phyloP scores from a whole-genome alignment of 2,113 vertebrate species.

The Chamaetylas fuelleborni region DNA sequence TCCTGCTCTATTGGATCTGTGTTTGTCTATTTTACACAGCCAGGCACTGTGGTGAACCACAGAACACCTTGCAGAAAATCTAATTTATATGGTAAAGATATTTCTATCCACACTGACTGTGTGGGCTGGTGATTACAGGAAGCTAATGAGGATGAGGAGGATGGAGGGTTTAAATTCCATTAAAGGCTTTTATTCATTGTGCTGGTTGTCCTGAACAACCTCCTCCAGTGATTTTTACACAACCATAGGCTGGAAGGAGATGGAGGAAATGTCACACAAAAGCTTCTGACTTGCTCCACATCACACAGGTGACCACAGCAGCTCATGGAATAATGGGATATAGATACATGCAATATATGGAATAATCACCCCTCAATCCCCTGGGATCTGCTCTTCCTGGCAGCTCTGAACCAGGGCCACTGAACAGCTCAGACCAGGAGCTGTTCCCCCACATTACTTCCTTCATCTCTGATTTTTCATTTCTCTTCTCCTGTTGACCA shows the following conservation, averaged over 20 bases:
- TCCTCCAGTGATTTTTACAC: background rate
- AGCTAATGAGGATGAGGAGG: background rate
- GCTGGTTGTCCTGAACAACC: background rate
- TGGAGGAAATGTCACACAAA: background rate
- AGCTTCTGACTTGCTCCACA: background rate
- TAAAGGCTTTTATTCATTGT: background rate
- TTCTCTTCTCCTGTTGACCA: background rate
- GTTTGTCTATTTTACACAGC: conserved; percentile 47
- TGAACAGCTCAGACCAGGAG: background rate
- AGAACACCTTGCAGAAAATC: background rate
- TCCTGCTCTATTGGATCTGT: conserved; percentile 17
- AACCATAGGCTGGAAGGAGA: background rate
- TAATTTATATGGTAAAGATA: background rate
- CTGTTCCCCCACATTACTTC: background rate
- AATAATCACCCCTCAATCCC: rapidly evolving
- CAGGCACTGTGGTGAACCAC: background rate
- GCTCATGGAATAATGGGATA: background rate
- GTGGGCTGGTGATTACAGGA: background rate
- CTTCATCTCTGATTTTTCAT: background rate
- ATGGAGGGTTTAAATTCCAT: background rate
- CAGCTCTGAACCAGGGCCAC: background rate
- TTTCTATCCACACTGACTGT: background rate
- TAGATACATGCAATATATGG: background rate
- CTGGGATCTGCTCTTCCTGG: background rate
- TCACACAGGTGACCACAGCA: background rate